Percentiles rank a stretch among this genome's conserved stretches.
Evolutionary conservation across 2,797 vertebrate species (phyloP).

Genomic region (Coregonus sp.): DNA sequence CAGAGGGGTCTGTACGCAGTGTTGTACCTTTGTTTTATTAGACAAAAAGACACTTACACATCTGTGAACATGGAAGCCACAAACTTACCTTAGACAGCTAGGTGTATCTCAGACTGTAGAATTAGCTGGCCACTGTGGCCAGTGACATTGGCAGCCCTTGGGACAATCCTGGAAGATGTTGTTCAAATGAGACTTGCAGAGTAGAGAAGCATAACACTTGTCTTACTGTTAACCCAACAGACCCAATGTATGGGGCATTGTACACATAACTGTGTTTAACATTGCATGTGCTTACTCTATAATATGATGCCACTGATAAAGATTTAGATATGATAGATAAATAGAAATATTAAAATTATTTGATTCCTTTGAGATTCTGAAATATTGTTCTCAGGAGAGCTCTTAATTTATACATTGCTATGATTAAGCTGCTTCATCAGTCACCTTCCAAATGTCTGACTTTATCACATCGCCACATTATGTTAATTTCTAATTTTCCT

Average conservation of each 20-base stretch:
- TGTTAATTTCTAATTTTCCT: too few species aligned
- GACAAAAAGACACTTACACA: neutral
- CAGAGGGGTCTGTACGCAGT: too few species aligned
- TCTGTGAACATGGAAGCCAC: conserved; percentile 42
- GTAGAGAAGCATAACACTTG: neutral
- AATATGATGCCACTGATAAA: neutral
- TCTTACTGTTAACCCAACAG: neutral
- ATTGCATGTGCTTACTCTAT: too few species aligned
- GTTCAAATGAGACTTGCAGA: neutral
- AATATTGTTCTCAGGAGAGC: neutral
- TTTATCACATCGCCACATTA: too few species aligned
- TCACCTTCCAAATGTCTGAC: neutral
- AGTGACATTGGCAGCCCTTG: neutral
- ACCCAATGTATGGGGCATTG: too few species aligned
- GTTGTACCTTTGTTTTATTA: too few species aligned
- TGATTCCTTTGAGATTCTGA: neutral
- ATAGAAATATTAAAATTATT: neutral
- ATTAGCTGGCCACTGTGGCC: neutral
- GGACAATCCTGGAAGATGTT: neutral
- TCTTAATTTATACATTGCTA: neutral
- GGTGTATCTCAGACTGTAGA: neutral
- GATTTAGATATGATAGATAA: too few species aligned
- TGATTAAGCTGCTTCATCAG: neutral
- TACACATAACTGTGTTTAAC: neutral
- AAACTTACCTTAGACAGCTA: neutral